Evolutionary conservation across 1,140 invertebrate genomes (phyloP), one percentile per base, ranked within the genome.

Genomic region (Ruditapes philippinarum): DNA sequence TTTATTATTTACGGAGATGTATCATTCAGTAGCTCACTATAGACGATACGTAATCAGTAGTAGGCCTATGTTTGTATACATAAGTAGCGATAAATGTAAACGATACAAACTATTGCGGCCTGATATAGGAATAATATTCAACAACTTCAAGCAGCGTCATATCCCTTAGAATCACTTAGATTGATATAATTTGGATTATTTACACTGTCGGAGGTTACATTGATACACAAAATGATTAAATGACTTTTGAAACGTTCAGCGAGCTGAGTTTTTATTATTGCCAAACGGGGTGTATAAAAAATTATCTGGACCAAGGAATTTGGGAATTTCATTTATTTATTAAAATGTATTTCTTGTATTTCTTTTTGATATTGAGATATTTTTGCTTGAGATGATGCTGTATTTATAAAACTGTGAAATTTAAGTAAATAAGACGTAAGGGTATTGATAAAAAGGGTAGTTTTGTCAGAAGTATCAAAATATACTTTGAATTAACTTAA

Each of bases 121-220:
- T 12, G 38, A 70, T 70, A 70, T 40, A 22, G 65, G 22, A 62
- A 62, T 28, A 22, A 70, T 70, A 38, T 25, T 38, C 31, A 40
- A 40, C 11, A 40, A 70, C 25, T 17, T 38, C 65, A 38, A 38
- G 65, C 36, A 38, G 65, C 7, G 65, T 70, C 33, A 38, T 19
- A 70, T 70, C 65, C 28, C 31, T 36, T 19, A 70, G 36, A 40
- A 38, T 70, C 65, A 4, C 33, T 40, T 70, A 70, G 33, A 62
- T 70, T 70, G 65, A 70, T 70, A 70, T 70, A 38, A 40, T 70
- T 70, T 14, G 1, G 65, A 70, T 70, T 70, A 70, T 70, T 70
- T 70, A 70, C 65, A 70, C 65, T 70, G n/a, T 14, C 28, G 65
- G 65, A 14, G 33, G 33, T 70, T 14, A 70, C 22, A n/a, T 70